A percentile compares a stretch with the other conserved stretches of the same genome.
Evolutionary conservation across 2,113 vertebrate genomes (phyloP).

Genomic region (Scomber scombrus): DNA sequence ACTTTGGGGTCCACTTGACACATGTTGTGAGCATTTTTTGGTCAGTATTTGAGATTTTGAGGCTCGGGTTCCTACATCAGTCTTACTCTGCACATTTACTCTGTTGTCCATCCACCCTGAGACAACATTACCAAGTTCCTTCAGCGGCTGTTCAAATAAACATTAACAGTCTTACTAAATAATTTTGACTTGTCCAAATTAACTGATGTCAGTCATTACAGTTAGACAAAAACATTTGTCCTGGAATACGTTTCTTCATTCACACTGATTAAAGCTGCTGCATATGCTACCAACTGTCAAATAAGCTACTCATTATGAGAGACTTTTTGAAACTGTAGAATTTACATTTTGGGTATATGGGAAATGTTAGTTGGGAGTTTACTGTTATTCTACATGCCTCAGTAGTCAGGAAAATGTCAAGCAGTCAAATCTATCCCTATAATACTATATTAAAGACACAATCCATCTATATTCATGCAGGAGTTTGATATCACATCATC

Average conservation of each 20-base stretch:
- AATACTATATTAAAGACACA: not conserved
- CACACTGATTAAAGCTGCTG: constrained; percentile 36
- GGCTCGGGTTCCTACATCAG: not conserved
- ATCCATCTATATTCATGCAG: not conserved
- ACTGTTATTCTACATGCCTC: not conserved
- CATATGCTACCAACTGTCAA: constrained; percentile 5
- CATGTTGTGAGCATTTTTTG: not conserved
- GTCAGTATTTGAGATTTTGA: not conserved
- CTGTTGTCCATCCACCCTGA: constrained; percentile 10
- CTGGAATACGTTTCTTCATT: constrained; percentile 48
- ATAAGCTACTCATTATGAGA: not conserved
- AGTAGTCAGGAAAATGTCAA: not conserved
- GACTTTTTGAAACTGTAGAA: not conserved
- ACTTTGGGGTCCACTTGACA: not conserved
- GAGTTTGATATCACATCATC: not conserved
- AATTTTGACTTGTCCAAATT: constrained; percentile 44
- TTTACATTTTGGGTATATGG: not conserved
- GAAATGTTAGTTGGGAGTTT: constrained; percentile 6
- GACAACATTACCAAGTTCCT: constrained; percentile 28
- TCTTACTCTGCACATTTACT: constrained; percentile 3
- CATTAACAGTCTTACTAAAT: constrained; percentile 23
- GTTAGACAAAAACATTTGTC: constrained; percentile 33
- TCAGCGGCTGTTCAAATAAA: constrained; percentile 43
- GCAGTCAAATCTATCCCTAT: too few relatives aligned
- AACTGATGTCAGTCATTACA: constrained; percentile 42